Conservation (phyloP, 2,888 invertebrate species). For the Drosophila formosana region DNA sequence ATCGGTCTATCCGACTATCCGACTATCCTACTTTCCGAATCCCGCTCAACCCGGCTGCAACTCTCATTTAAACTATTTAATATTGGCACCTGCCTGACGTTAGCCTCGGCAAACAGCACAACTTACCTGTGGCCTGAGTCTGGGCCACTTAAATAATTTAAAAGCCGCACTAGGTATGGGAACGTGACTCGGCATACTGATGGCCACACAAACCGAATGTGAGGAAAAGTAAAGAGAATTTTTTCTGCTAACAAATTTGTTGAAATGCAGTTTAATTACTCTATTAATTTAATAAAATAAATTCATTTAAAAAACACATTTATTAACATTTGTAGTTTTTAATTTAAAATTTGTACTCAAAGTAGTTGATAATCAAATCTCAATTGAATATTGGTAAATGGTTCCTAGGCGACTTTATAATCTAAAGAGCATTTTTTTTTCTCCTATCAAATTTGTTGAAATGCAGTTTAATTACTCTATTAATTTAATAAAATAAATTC, state of each 20-base stretch:
- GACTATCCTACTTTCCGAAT: not conserved
- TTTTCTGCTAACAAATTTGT: not conserved
- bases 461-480: too few relatives aligned
- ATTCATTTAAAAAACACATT: too few relatives aligned
- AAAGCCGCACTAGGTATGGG: constrained; percentile 27
- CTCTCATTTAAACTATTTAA: constrained; percentile 74
- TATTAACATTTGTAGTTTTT: too few relatives aligned
- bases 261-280: not conserved
- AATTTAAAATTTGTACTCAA: too few relatives aligned
- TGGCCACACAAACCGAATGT: not conserved
- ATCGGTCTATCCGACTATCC: not conserved
- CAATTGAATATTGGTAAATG: too few relatives aligned
- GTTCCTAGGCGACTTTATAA: too few relatives aligned
- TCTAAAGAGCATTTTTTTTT: too few relatives aligned
- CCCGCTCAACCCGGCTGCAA: constrained; percentile 13
- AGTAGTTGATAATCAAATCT: too few relatives aligned
- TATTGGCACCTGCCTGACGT: constrained; percentile 70
- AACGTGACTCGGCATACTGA: constrained; percentile 27
- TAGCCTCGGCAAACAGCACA: constrained; percentile 5
- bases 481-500: too few relatives aligned
- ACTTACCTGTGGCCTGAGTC: constrained; percentile 26
- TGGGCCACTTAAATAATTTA: constrained; percentile 68
- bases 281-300: too few relatives aligned
- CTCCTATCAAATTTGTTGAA: too few relatives aligned
- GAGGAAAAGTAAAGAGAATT: not conserved